A percentile compares a stretch with the other conserved stretches of the same genome.
Evolutionary conservation across 2,797 vertebrate species (phyloP).

Genomic region (Coregonus sp.): DNA sequence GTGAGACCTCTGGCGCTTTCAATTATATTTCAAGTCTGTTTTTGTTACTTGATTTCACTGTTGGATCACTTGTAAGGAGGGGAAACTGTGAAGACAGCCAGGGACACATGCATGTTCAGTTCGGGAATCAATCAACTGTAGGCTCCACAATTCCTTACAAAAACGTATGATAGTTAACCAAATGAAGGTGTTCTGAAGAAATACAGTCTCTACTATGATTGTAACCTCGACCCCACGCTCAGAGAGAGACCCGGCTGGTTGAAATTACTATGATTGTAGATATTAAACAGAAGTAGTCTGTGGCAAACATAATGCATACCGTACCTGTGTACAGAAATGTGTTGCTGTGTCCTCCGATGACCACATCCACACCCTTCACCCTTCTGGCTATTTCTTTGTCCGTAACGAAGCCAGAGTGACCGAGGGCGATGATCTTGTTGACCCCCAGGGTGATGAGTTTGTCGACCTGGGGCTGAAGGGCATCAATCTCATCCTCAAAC

Average conservation of each 20-base stretch:
- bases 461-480: slow-evolving; percentile 82
- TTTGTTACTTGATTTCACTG: no score
- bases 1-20: no score
- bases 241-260: no score
- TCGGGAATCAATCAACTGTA: background rate
- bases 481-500: slow-evolving; percentile 86
- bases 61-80: no score
- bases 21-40: no score
- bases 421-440: slow-evolving; percentile 91
- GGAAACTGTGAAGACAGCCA: no score
- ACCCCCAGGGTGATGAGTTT: slow-evolving; percentile 81
- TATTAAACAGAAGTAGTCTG: background rate
- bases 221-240: no score
- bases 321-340: slow-evolving; percentile 91
- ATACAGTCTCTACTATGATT: background rate
- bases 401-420: slow-evolving; percentile 87
- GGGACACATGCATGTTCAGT: no score
- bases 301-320: slow-evolving; percentile 46
- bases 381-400: slow-evolving; percentile 85
- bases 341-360: slow-evolving; percentile 92
- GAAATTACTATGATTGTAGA: background rate
- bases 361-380: slow-evolving; percentile 87
- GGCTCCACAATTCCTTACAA: background rate
- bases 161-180: background rate
- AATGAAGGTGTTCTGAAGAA: background rate